Conservation (phyloP, 1,140 invertebrate species). For the Muscidifurax raptorellus region DNA sequence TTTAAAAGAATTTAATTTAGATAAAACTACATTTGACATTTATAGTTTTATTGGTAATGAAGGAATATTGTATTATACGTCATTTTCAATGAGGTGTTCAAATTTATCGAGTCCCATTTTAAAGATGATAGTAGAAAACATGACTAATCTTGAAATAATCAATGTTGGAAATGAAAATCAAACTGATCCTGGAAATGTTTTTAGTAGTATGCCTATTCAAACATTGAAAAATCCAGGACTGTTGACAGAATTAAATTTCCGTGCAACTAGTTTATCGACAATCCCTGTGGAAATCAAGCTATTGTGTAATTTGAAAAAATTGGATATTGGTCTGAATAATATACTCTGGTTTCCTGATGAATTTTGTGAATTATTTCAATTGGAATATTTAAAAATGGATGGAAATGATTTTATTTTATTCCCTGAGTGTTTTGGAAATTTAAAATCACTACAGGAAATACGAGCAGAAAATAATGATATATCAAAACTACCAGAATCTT, state of each 20-base stretch:
- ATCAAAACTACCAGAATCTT: slow-evolving; percentile 34
- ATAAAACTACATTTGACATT: slow-evolving; percentile 30
- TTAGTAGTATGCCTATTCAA: slow-evolving; percentile 29
- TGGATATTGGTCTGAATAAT: slow-evolving; percentile 32
- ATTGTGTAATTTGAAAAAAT: slow-evolving; percentile 36
- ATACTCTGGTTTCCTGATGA: slow-evolving; percentile 46
- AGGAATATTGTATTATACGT: background rate
- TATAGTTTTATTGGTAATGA: slow-evolving; percentile 29
- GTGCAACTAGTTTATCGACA: background rate
- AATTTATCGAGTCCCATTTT: slow-evolving; percentile 41
- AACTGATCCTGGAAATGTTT: slow-evolving; percentile 9
- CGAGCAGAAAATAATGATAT: slow-evolving; percentile 23
- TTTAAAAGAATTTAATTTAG: slow-evolving; percentile 38
- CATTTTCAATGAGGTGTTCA: slow-evolving; percentile 25
- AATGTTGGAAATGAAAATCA: slow-evolving; percentile 31
- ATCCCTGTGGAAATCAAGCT: slow-evolving; percentile 14
- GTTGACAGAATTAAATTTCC: slow-evolving; percentile 43
- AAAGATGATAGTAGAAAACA: slow-evolving; percentile 40
- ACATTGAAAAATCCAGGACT: slow-evolving; percentile 17
- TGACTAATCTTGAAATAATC: slow-evolving; percentile 32
- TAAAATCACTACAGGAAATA: slow-evolving; percentile 31
- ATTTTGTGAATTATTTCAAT: slow-evolving; percentile 40
- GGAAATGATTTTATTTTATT: slow-evolving; percentile 37
- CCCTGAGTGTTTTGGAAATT: slow-evolving; percentile 39
- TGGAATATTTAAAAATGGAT: slow-evolving; percentile 44